A percentile compares a stretch with the other conserved stretches of the same genome.
phyloP scores from a whole-genome alignment of 2,888 invertebrate genomes.

The Scrobipalpa costella region DNA sequence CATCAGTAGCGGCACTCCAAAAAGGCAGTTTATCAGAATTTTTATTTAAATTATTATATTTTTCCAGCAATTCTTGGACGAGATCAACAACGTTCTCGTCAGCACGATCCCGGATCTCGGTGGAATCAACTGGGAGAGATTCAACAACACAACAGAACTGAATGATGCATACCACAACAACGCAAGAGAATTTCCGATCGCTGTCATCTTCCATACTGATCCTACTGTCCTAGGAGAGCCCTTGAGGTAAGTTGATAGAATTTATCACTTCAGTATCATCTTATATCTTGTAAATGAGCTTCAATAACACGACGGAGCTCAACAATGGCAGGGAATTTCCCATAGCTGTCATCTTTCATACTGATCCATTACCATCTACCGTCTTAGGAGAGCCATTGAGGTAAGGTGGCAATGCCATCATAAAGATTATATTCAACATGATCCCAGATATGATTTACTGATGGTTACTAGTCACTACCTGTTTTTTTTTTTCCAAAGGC shows the following conservation, averaged over 20 bases:
- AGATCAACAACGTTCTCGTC: conserved; percentile 82
- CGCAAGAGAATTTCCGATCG: conserved; percentile 84
- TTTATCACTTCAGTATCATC: too few species aligned
- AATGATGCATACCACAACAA: conserved; percentile 85
- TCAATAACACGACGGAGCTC: conserved; percentile 84
- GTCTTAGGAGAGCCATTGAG: conserved; percentile 64
- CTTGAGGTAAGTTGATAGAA: conserved; percentile 70
- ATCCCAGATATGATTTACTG: too few species aligned
- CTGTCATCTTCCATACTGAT: conserved; percentile 84
- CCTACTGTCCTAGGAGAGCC: conserved; percentile 64
- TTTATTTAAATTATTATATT: neutral
- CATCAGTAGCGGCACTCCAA: neutral
- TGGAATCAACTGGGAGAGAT: conserved; percentile 83
- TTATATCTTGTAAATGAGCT: too few species aligned
- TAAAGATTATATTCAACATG: too few species aligned
- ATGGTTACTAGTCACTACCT: too few species aligned
- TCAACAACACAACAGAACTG: conserved; percentile 84
- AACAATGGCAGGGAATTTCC: conserved; percentile 83
- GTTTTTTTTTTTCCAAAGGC: too few species aligned
- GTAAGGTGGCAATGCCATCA: neutral
- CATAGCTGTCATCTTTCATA: conserved; percentile 86
- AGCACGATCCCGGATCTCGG: conserved; percentile 76
- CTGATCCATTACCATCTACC: conserved; percentile 70
- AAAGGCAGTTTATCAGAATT: neutral
- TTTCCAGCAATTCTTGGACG: conserved; percentile 82